Evolutionary conservation across 2,113 vertebrate species (phyloP).

Genomic region (Nasalis larvatus): DNA sequence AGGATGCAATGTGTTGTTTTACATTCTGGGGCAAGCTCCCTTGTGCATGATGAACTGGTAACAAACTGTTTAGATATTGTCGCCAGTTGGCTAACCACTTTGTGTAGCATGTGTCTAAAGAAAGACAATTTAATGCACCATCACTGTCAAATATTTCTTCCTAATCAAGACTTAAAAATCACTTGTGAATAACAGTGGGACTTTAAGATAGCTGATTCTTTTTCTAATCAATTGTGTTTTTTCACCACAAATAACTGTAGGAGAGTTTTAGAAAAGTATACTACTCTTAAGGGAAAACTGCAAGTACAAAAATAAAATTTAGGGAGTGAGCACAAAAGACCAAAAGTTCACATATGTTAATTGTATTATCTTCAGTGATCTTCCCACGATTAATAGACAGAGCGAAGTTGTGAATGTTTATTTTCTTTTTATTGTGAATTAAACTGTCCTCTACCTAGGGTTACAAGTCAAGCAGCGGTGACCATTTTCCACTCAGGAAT

Average conservation of each 20-base stretch:
- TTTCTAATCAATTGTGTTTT: constrained; percentile 6
- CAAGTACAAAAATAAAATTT: background rate
- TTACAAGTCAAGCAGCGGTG: background rate
- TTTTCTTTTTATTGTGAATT: background rate
- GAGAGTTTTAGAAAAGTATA: constrained; percentile 8
- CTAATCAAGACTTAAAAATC: constrained; percentile 16
- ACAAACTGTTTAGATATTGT: background rate
- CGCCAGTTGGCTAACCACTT: background rate
- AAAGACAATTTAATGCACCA: background rate
- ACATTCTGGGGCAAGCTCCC: background rate
- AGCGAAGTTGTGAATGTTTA: background rate
- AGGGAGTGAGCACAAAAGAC: background rate
- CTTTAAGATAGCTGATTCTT: background rate
- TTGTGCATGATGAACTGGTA: background rate
- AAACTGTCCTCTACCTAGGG: background rate
- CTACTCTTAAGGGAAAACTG: background rate
- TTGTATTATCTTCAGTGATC: background rate
- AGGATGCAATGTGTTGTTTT: constrained; percentile 4
- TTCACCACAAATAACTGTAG: background rate
- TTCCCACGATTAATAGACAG: background rate
- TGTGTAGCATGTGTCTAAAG: background rate
- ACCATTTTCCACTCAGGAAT: background rate
- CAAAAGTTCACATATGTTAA: background rate
- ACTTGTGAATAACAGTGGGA: background rate
- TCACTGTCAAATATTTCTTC: constrained; percentile 5